Evolutionary conservation across 2,888 invertebrate genomes (phyloP).

Genomic region (Xestoiulus laeticollis): DNA sequence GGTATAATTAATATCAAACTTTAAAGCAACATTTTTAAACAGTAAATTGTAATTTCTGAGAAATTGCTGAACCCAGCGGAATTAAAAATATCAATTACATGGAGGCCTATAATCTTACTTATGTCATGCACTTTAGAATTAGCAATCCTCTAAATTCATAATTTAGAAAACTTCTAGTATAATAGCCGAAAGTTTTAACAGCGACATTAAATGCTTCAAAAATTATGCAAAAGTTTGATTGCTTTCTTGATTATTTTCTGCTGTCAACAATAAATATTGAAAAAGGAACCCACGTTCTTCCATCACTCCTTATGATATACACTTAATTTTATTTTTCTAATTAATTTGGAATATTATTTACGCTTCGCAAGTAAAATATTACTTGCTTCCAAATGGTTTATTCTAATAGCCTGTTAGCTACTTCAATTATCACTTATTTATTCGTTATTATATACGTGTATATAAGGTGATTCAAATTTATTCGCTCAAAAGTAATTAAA

Average conservation of each 20-base stretch:
- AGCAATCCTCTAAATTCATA: neutral
- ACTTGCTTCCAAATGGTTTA: neutral
- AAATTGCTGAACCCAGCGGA: too few species aligned
- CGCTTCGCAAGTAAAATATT: neutral
- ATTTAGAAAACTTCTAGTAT: neutral
- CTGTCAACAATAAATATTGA: neutral
- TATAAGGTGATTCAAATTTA: neutral
- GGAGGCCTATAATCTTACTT: too few species aligned
- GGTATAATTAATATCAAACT: too few species aligned
- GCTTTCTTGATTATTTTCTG: conserved; percentile 5
- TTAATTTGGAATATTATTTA: conserved; percentile 22
- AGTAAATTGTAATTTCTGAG: too few species aligned
- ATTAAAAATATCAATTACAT: too few species aligned
- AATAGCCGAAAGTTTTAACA: neutral
- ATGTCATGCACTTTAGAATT: neutral
- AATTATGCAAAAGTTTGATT: conserved; percentile 16
- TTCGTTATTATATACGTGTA: neutral
- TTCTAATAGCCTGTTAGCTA: neutral
- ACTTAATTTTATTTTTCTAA: neutral
- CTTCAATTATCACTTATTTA: neutral
- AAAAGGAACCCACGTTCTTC: neutral
- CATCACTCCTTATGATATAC: neutral
- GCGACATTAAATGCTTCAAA: neutral
- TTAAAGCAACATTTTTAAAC: too few species aligned
- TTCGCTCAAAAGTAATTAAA: conserved; percentile 1